Percentiles rank a stretch among this genome's conserved stretches.
These are phyloP conservation scores for Malacoctenus gilli DNA, from an alignment of 2,797 vertebrate genomes.

Conservation along the genomic window DNA sequence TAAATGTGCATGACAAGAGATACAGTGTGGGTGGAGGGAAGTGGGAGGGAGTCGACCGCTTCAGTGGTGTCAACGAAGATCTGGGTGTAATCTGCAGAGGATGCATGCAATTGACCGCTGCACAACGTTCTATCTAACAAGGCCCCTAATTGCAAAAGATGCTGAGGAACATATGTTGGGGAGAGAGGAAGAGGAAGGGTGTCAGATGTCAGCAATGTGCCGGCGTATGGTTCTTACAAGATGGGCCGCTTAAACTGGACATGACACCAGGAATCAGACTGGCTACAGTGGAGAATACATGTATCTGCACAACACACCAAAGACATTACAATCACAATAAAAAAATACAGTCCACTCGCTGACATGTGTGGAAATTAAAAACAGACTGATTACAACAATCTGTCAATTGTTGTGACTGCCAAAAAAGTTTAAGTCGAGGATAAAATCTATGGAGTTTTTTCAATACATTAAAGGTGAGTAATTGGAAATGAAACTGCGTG, in stretches of 20 bases:
- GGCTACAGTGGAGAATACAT: not conserved
- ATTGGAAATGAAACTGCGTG: conserved; percentile 1
- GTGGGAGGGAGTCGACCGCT: conserved; percentile 42
- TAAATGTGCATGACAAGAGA: conserved; percentile 72
- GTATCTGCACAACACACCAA: not conserved
- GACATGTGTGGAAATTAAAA: not conserved
- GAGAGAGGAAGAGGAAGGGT: conserved; percentile 75
- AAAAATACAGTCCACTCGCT: not conserved
- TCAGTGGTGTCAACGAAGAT: conserved; percentile 58
- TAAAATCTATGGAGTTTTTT: too few relatives aligned
- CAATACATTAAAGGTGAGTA: not conserved
- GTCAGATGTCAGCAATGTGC: conserved; percentile 68
- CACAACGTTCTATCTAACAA: conserved; percentile 63
- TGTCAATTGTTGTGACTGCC: not conserved
- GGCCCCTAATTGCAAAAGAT: conserved; percentile 73
- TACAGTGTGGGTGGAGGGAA: conserved; percentile 46
- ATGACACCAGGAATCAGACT: conserved; percentile 51
- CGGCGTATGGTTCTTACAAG: conserved; percentile 67
- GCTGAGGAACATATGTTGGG: conserved; percentile 75
- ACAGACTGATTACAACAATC: not conserved
- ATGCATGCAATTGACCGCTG: conserved; percentile 47
- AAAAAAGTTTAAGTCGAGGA: too few relatives aligned
- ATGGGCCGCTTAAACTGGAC: conserved; percentile 50
- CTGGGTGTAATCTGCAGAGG: conserved; percentile 68
- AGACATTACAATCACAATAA: not conserved